Conservation (phyloP, 2,888 invertebrate species). For the Geotrupes spiniger region DNA sequence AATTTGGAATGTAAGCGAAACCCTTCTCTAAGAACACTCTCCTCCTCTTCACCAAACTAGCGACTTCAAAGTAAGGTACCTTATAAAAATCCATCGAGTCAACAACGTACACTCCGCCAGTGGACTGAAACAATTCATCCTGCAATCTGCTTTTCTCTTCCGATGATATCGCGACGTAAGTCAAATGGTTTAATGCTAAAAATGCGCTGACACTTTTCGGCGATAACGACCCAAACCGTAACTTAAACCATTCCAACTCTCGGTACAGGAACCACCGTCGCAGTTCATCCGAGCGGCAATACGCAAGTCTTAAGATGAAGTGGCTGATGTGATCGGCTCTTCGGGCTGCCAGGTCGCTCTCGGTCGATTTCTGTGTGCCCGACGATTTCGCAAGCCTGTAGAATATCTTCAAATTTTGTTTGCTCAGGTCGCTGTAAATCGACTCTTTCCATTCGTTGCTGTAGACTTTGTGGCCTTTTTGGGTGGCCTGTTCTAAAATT, state of each 20-base stretch:
- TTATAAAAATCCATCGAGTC: constrained; percentile 71
- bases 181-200: constrained; percentile 64
- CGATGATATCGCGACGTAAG: constrained; percentile 63
- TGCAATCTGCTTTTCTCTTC: constrained; percentile 65
- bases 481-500: constrained; percentile 70
- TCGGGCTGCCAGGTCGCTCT: constrained; percentile 64
- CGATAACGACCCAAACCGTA: constrained; percentile 67
- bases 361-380: constrained; percentile 55
- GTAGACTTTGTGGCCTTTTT: constrained; percentile 60
- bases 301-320: constrained; percentile 87
- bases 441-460: constrained; percentile 68
- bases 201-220: constrained; percentile 64
- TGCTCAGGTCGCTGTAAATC: constrained; percentile 62
- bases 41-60: constrained; percentile 76
- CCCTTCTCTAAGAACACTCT: constrained; percentile 79
- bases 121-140: constrained; percentile 61
- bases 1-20: constrained; percentile 81
- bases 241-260: constrained; percentile 87
- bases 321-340: constrained; percentile 88
- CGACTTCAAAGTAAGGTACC: constrained; percentile 82
- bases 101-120: constrained; percentile 53
- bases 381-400: constrained; percentile 59
- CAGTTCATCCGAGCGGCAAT: constrained; percentile 83
- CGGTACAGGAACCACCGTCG: constrained; percentile 84
- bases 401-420: constrained; percentile 66